A percentile compares a stretch with the other conserved stretches of the same genome.
These are phyloP conservation scores for Acomys russatus DNA, from an alignment of 2,797 vertebrate species.

Conservation along the genomic window DNA sequence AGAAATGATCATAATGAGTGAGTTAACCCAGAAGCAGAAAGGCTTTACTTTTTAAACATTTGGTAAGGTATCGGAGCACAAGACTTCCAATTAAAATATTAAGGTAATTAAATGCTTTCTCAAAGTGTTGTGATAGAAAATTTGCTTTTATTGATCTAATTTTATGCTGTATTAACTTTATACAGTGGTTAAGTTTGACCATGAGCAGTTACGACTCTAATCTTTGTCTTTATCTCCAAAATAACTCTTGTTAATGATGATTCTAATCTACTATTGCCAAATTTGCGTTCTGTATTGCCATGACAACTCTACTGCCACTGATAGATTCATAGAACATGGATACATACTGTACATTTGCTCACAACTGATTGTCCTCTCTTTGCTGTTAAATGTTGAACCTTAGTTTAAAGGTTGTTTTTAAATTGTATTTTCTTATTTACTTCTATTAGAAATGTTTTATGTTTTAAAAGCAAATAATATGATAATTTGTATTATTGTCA, in stretches of 20 bases:
- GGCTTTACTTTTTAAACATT: neutral
- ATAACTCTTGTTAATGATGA: neutral
- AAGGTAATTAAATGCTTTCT: neutral
- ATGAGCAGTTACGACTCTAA: accelerated
- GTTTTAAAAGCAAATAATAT: neutral
- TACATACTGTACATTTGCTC: neutral
- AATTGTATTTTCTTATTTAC: neutral
- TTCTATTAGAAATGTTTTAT: neutral
- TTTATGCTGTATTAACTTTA: neutral
- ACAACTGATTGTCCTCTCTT: neutral
- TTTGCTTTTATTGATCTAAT: neutral
- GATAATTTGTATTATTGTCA: neutral
- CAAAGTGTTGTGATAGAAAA: neutral
- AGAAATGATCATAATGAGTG: too few species aligned
- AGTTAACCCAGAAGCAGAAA: too few species aligned
- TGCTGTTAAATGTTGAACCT: neutral
- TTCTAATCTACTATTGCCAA: accelerated
- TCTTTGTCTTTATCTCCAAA: neutral
- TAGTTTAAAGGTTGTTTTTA: neutral
- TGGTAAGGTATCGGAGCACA: neutral
- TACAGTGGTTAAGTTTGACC: neutral
- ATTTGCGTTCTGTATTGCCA: neutral
- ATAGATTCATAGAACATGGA: neutral
- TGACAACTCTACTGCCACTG: neutral
- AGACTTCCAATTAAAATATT: neutral